Evolutionary conservation across 2,888 invertebrate species (phyloP), one percentile per base, ranked within the genome.

Genomic region (Microctonus aethiopoides): DNA sequence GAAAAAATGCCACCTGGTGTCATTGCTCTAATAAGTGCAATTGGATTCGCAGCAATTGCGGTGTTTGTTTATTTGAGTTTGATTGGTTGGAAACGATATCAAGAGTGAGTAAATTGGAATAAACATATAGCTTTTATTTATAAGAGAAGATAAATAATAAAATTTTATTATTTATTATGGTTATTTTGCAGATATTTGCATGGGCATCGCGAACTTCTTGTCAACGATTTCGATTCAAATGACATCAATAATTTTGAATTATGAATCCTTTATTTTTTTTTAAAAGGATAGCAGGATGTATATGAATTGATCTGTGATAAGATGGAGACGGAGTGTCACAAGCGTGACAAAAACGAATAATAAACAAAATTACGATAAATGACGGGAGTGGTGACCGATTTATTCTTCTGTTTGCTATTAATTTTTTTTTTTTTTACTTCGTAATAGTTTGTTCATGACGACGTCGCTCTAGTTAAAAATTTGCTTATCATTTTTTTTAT

Each of bases 171-270:
- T n/a, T n/a, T n/a, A n/a, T n/a, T n/a, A n/a, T n/a, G n/a, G n/a
- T 24, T 67, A 63, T 24, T 64, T 72, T 68, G 29, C 63, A 83
- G 81, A 77, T 86, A 73, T 76, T 85, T 87, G 71, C 85, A 85
- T 56, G 84, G 87, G 67, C 88, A 87, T 75, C 82, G 88, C 13
- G 86, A 88, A 68, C 78, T 88, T 72, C 80, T 89, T 9, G 86
- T 88, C 29, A 88, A 88, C 66, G 87, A 86, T 70, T 86, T 87
- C 56, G 86, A 87, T 67, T 81, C 84, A 11, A 85, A 83, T 68
- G 87, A 88, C 74, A 80, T 87, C 72, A 85, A 82, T 65, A 84
- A 88, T 74, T 88, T 87, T 77, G 87, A 87, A 83, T 87, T 88
- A 82, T 46, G 11, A 16, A 36, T 57, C 41, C 46, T 39, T 34